Conservation (phyloP, 2,888 invertebrate species). For the Beris morrisii region DNA sequence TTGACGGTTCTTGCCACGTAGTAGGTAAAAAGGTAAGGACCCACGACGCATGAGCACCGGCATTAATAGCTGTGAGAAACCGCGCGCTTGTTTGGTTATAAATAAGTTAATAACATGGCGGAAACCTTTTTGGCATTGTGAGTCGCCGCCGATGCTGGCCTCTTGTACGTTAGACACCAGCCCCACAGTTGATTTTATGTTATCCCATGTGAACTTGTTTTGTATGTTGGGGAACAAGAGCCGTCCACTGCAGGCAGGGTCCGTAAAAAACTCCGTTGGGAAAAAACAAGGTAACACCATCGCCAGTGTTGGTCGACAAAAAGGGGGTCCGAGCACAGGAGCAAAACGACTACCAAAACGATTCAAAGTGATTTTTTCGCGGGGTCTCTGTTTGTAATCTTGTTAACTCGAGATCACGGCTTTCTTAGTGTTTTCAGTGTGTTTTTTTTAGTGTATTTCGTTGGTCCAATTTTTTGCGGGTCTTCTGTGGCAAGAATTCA, state of each 20-base stretch:
- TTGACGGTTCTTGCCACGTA: constrained; percentile 21
- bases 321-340: constrained; percentile 27
- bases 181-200: constrained; percentile 33
- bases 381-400: constrained; percentile 28
- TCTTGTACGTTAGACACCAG: constrained; percentile 25
- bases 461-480: constrained; percentile 21
- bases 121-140: constrained; percentile 43
- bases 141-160: constrained; percentile 28
- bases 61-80: constrained; percentile 43
- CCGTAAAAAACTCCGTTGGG: constrained; percentile 7
- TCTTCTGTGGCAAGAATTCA: constrained; percentile 23
- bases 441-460: background rate
- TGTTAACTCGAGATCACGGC: constrained; percentile 29
- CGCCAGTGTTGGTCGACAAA: constrained; percentile 26
- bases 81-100: constrained; percentile 51
- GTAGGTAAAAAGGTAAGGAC: constrained; percentile 31
- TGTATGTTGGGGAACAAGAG: background rate
- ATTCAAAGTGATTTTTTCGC: constrained; percentile 30
- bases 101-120: constrained; percentile 58
- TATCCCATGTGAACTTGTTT: constrained; percentile 33
- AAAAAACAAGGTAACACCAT: constrained; percentile 23
- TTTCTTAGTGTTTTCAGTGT: constrained; percentile 8
- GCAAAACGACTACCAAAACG: constrained; percentile 28
- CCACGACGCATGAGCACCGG: constrained; percentile 35
- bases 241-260: background rate